A percentile compares a stretch with the other conserved stretches of the same genome.
Conservation (phyloP, 2,888 invertebrate genomes). For the Andrena hattorfiana region DNA sequence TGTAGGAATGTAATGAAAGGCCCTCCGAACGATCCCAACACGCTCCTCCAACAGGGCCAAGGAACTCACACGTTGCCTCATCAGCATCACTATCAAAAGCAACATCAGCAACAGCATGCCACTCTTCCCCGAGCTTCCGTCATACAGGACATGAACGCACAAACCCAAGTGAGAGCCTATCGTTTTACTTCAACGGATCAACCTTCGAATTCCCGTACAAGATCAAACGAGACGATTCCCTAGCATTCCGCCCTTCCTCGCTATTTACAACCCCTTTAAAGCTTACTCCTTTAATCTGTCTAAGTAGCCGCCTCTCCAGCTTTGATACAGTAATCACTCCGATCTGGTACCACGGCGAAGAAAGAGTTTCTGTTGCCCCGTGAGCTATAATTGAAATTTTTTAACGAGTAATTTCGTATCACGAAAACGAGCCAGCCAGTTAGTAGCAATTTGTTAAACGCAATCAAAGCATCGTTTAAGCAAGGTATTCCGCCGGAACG, state of each 20-base stretch:
- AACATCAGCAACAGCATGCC: slow-evolving; percentile 86
- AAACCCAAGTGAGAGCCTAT: slow-evolving; percentile 76
- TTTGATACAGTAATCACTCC: neutral
- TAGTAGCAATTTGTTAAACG: neutral
- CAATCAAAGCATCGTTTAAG: neutral
- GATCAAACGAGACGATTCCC: neutral
- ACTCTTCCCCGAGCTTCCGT: slow-evolving; percentile 85
- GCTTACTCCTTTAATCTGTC: neutral
- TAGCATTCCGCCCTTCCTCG: neutral
- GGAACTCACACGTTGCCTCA: slow-evolving; percentile 84
- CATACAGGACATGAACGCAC: slow-evolving; percentile 87
- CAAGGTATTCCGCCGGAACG: neutral
- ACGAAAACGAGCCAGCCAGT: neutral
- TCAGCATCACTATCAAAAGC: slow-evolving; percentile 83
- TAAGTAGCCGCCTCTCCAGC: neutral
- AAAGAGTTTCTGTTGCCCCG: neutral
- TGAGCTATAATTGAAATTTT: neutral
- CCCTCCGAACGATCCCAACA: slow-evolving; percentile 87
- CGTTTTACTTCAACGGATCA: slow-evolving; percentile 43
- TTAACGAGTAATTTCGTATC: neutral
- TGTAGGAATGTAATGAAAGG: slow-evolving; percentile 87
- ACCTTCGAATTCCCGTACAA: neutral
- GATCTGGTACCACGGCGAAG: no score
- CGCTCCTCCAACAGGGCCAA: slow-evolving; percentile 80
- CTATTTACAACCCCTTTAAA: neutral